Evolutionary conservation across 2,888 invertebrate species (phyloP).

Genomic region (Orthonevra nobilis): DNA sequence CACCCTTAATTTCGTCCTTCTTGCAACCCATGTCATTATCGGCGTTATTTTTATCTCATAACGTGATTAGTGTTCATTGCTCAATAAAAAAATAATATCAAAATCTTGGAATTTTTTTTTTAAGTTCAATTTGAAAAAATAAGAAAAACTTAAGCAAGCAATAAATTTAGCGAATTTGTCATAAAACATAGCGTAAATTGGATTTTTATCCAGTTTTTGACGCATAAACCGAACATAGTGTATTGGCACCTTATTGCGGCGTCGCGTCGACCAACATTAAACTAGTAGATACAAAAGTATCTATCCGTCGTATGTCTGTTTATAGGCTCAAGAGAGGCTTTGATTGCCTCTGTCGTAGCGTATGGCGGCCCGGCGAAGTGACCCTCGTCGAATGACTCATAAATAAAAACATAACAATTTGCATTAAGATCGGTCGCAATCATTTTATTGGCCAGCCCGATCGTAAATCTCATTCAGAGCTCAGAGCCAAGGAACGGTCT

Average conservation of each 20-base stretch:
- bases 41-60: too few species aligned
- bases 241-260: constrained; percentile 63
- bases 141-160: too few species aligned
- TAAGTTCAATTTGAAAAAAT: too few species aligned
- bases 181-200: constrained; percentile 65
- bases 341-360: neutral
- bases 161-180: constrained; percentile 66
- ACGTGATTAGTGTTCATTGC: too few species aligned
- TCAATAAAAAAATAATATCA: too few species aligned
- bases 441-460: constrained; percentile 79
- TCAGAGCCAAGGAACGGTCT: constrained; percentile 12
- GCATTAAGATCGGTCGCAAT: constrained; percentile 79
- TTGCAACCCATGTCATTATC: too few species aligned
- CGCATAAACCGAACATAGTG: constrained; percentile 59
- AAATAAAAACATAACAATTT: constrained; percentile 77
- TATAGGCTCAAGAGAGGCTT: too few species aligned
- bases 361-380: constrained; percentile 44
- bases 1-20: too few species aligned
- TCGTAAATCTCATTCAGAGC: constrained; percentile 76
- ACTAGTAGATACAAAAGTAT: too few species aligned
- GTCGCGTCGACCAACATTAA: neutral
- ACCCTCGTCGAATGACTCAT: constrained; percentile 69
- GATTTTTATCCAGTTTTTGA: constrained; percentile 46
- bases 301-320: neutral
- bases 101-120: too few species aligned